Conservation (phyloP, 1,140 invertebrate species). For the Bombus impatiens region DNA sequence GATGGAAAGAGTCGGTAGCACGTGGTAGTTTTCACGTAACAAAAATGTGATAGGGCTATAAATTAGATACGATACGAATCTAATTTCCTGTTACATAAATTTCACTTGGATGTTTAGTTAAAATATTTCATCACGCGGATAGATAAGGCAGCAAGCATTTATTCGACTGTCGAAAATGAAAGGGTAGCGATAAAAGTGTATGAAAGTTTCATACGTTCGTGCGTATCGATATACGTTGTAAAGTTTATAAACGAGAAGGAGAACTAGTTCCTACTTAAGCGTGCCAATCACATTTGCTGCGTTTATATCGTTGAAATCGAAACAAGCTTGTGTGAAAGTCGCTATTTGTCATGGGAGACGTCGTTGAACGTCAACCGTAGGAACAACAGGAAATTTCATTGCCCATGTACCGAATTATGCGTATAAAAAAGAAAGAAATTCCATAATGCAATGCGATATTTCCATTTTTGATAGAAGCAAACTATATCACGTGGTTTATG, state of each 20-base stretch:
- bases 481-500: too few species aligned
- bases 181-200: neutral
- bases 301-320: neutral
- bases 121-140: neutral
- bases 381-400: neutral
- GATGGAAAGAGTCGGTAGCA: neutral
- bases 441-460: too few species aligned
- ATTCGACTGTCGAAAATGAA: neutral
- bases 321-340: constrained; percentile 9
- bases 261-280: neutral
- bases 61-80: neutral
- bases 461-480: too few species aligned
- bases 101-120: too few species aligned
- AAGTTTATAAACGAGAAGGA: neutral
- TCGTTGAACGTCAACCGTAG: neutral
- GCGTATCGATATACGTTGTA: neutral
- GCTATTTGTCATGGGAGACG: constrained; percentile 5
- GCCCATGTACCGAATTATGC: neutral
- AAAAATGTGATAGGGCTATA: neutral
- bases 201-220: neutral
- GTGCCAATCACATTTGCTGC: neutral
- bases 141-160: neutral
- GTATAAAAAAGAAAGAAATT: neutral
- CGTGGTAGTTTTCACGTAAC: neutral
- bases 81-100: neutral